These are phyloP conservation scores for Mormyrops attenuatus DNA, from an alignment of 2,797 vertebrate species.

Conservation along the genomic window DNA sequence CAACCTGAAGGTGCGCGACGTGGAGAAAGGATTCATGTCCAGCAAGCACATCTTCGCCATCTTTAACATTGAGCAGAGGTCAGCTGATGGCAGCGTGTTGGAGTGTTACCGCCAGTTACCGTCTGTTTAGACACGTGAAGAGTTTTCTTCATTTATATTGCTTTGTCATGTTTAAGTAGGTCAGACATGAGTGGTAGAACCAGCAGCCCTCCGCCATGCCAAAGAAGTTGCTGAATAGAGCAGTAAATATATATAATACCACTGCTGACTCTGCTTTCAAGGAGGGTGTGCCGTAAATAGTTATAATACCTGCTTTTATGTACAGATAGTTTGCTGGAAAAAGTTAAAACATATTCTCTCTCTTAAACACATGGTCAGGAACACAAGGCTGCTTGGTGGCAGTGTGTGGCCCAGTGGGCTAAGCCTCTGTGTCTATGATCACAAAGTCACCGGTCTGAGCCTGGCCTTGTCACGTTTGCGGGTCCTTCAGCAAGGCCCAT, in stretches of 20 bases:
- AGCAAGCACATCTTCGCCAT: conserved; percentile 81
- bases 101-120: background rate
- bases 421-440: background rate
- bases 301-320: background rate
- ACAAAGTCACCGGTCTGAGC: background rate
- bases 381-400: background rate
- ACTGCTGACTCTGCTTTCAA: background rate
- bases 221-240: background rate
- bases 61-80: conserved; percentile 83
- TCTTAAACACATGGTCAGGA: background rate
- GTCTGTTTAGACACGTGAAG: background rate
- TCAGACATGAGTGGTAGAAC: background rate
- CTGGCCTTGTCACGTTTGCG: background rate
- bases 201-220: background rate
- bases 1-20: conserved; percentile 75
- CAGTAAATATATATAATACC: background rate
- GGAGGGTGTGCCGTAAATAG: background rate
- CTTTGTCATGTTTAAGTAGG: background rate
- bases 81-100: background rate
- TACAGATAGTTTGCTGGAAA: background rate
- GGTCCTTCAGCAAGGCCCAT: background rate
- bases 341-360: background rate
- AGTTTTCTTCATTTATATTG: background rate
- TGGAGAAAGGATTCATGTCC: conserved; percentile 75
- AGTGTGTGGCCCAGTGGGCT: background rate